phyloP scores from a whole-genome alignment of 2,888 invertebrate species.

The Lumbricus terrestris region DNA sequence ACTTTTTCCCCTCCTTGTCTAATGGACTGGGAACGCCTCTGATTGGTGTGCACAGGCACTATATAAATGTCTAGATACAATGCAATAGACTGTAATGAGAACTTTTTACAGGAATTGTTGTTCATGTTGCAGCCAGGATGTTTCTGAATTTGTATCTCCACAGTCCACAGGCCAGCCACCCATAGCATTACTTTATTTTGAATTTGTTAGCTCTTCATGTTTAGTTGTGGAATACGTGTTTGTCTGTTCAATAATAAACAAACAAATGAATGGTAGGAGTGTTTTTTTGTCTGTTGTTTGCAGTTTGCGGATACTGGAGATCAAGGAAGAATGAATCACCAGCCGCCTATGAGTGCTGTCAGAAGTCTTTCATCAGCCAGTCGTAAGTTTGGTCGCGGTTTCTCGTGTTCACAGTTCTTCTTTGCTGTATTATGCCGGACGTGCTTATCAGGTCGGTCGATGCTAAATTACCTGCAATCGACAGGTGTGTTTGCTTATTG shows the following conservation, averaged over 20 bases:
- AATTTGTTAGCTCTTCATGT: not conserved
- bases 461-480: not conserved
- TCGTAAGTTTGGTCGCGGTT: not conserved
- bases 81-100: no score
- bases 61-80: no score
- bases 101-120: no score
- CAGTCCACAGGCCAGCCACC: not conserved
- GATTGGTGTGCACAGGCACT: no score
- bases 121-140: not conserved
- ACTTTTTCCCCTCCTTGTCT: no score
- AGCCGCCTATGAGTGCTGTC: slow-evolving; percentile 5
- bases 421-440: not conserved
- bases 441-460: not conserved
- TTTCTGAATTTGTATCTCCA: not conserved
- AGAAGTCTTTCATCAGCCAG: slow-evolving; percentile 6
- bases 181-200: not conserved
- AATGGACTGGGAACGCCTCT: no score
- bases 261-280: no score
- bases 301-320: not conserved
- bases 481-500: not conserved
- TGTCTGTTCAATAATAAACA: not conserved
- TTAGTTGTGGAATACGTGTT: not conserved
- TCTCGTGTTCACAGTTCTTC: not conserved
- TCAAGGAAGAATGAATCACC: not conserved
- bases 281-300: not conserved